A percentile compares a stretch with the other conserved stretches of the same genome.
phyloP scores from a whole-genome alignment of 2,888 invertebrate genomes.

The Lysandra bellargus region DNA sequence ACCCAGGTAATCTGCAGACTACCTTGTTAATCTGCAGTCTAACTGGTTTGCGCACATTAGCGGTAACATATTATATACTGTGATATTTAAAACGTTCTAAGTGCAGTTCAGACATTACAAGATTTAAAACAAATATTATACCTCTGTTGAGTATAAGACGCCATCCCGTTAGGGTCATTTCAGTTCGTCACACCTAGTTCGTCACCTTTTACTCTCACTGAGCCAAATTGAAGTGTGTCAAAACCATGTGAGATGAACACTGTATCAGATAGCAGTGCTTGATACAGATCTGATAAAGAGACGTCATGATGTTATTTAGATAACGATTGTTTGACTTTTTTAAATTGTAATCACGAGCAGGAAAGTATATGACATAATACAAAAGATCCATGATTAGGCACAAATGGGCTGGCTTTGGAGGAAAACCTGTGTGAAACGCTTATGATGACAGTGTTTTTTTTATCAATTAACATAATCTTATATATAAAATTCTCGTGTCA shows the following conservation, averaged over 20 bases:
- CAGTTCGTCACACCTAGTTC: background rate
- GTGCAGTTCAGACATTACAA: no score
- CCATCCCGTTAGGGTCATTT: conserved; percentile 67
- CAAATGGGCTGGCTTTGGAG: background rate
- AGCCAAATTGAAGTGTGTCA: conserved; percentile 33
- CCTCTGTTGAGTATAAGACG: conserved; percentile 62
- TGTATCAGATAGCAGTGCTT: background rate
- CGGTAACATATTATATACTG: background rate
- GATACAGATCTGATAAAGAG: conserved; percentile 3
- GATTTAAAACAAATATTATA: conserved; percentile 41
- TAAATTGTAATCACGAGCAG: background rate
- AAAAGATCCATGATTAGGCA: background rate
- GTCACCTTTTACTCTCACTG: background rate
- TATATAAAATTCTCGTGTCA: no score
- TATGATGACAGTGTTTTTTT: no score
- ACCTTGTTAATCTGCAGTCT: no score
- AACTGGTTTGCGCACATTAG: no score
- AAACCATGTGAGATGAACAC: conserved; percentile 21
- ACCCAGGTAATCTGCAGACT: no score
- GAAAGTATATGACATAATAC: background rate
- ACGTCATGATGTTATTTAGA: background rate
- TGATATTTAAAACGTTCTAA: background rate
- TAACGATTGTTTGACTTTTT: conserved; percentile 4
- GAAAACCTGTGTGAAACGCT: no score
- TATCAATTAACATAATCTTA: no score